Evolutionary conservation across 2,888 invertebrate genomes (phyloP).

Genomic region (Yponomeuta plumbellus): DNA sequence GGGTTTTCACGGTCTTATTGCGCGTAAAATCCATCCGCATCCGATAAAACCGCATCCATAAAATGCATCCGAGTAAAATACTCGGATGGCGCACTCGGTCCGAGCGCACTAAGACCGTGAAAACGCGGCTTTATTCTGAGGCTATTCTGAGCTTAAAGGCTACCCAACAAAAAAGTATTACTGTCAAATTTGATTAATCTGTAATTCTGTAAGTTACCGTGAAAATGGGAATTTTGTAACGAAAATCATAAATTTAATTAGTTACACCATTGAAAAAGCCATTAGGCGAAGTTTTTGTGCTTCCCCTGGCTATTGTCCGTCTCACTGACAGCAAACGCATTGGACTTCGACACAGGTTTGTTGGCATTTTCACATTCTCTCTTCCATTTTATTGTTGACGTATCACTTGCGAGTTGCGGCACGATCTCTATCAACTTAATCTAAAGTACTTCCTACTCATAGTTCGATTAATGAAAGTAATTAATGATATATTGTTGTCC

Average conservation of each 20-base stretch:
- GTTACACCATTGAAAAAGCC: neutral
- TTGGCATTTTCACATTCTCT: neutral
- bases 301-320: neutral
- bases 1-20: too few species aligned
- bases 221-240: neutral
- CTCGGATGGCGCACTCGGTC: too few species aligned
- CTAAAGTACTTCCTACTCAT: neutral
- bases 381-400: neutral
- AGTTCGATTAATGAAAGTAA: too few species aligned
- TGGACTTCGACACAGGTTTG: neutral
- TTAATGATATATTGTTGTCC: too few species aligned
- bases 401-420: slow-evolving; percentile 1
- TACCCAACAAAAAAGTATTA: neutral
- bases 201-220: neutral
- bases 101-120: too few species aligned
- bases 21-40: too few species aligned
- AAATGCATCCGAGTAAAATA: too few species aligned
- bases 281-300: neutral
- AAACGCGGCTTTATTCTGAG: too few species aligned
- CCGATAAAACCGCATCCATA: too few species aligned
- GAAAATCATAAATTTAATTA: neutral
- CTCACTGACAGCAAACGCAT: neutral
- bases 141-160: too few species aligned
- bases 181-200: neutral
- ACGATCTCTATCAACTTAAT: neutral